phyloP scores from a whole-genome alignment of 2,797 vertebrate genomes.

The Sebastes kiyomatsui region DNA sequence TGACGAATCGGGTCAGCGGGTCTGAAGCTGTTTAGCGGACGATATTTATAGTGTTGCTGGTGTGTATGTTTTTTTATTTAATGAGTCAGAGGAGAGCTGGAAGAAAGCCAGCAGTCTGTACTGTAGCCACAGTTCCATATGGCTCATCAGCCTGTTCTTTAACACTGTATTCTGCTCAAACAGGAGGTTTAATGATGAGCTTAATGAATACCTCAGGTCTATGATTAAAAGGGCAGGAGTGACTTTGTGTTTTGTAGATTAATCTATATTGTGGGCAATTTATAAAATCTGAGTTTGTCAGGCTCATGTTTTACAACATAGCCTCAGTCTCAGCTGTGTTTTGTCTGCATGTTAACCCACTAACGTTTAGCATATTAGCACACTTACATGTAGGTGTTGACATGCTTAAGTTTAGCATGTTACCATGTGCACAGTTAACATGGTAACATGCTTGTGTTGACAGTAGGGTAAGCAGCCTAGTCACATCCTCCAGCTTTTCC shows the following conservation, averaged over 20 bases:
- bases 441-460: too few relatives aligned
- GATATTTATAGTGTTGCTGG: constrained; percentile 22
- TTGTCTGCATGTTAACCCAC: background rate
- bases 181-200: background rate
- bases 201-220: background rate
- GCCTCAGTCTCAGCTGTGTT: background rate
- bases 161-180: background rate
- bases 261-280: background rate
- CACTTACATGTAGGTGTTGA: too few relatives aligned
- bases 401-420: too few relatives aligned
- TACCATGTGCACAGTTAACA: too few relatives aligned
- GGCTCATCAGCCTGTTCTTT: background rate
- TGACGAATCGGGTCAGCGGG: constrained; percentile 33
- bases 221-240: background rate
- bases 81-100: constrained; percentile 46
- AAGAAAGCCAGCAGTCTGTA: background rate
- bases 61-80: constrained; percentile 31
- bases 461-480: too few relatives aligned
- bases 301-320: background rate
- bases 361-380: background rate
- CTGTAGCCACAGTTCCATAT: background rate
- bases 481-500: background rate
- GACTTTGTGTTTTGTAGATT: background rate
- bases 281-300: background rate
- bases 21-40: constrained; percentile 21